Evolutionary conservation across 2,113 vertebrate genomes (phyloP), one percentile per base, ranked within the genome.

Genomic region (Proteles cristata): DNA sequence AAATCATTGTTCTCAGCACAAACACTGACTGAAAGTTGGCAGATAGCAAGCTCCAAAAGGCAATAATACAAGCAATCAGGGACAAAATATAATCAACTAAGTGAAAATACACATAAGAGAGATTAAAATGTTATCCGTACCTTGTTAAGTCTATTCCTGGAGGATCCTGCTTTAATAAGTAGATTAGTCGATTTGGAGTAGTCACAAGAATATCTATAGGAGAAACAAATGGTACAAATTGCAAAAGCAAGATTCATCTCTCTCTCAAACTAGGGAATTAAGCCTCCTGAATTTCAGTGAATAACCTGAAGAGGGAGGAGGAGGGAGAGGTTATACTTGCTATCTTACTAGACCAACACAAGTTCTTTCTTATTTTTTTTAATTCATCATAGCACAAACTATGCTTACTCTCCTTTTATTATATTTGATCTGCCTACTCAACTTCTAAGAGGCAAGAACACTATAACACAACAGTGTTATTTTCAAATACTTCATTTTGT

Each of bases 141-240:
- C 99, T 99, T 99, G 99, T 99, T 96, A 99, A 98, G 97, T 99
- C 99, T 76, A 99, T 98, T n/a, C 99, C 99, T 77, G 99, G 99
- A 96, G 99, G 99, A 88, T 99, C 99, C 97, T 99, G 99, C 31
- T 99, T 99, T 94, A 99, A 98, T 82, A 99, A 98, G 98, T 99
- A 99, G 97, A 99, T 98, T 0, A 99, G 98, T 98, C 99, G 99
- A 98, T 99, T 99, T 7, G 99, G 99, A 90, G 99, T 99, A 21
- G 99, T 99, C 96, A 99, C 99, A 43, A 99, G 98, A 53, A 99
- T 99, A 97, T 99, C 99, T 99, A 61, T 1, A 53, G 76, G 11
- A 93, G 86, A 98, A 94, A 94, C 5, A 90, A 53, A n/a, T 4
- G 79, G n/a, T 90, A 90, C 6, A 79, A 96, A 88, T 12, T 91